Conservation (phyloP, 2,797 vertebrate genomes). For the Sebastes diaconus region DNA sequence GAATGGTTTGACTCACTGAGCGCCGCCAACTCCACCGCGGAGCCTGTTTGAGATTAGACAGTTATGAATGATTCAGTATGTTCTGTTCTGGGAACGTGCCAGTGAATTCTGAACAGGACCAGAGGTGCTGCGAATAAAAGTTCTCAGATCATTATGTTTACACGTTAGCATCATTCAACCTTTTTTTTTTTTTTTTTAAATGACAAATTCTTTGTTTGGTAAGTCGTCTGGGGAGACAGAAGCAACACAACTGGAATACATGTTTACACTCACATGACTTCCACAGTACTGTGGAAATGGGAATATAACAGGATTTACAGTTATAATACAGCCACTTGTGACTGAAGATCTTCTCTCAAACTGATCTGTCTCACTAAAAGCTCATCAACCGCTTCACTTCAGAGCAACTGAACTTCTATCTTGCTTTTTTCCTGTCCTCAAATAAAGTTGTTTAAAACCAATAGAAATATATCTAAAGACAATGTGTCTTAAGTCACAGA, state of each 20-base stretch:
- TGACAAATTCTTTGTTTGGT: not conserved
- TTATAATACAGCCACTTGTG: not conserved
- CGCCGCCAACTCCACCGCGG: not conserved
- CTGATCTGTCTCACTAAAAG: constrained; percentile 1
- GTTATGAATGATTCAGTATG: constrained; percentile 51
- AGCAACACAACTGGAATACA: not conserved
- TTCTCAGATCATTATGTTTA: constrained; percentile 64
- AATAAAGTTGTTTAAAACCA: not conserved
- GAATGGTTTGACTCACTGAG: constrained; percentile 29
- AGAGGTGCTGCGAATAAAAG: constrained; percentile 76
- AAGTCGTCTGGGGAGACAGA: not conserved
- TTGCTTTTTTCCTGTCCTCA: constrained; percentile 2
- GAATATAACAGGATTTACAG: constrained; percentile 9
- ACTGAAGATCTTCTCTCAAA: not conserved
- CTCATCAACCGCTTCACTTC: not conserved
- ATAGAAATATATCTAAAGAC: not conserved
- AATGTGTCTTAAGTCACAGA: no score
- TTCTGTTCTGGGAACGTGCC: constrained; percentile 41
- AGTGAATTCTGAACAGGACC: constrained; percentile 42
- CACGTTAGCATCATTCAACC: constrained; percentile 24
- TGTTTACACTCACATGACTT: not conserved
- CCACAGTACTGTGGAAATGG: not conserved
- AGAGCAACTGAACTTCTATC: not conserved
- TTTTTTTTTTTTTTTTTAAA: not conserved
- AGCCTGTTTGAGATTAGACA: constrained; percentile 45